phyloP scores from a whole-genome alignment of 2,797 vertebrate genomes.

The Delichon dasypus region DNA sequence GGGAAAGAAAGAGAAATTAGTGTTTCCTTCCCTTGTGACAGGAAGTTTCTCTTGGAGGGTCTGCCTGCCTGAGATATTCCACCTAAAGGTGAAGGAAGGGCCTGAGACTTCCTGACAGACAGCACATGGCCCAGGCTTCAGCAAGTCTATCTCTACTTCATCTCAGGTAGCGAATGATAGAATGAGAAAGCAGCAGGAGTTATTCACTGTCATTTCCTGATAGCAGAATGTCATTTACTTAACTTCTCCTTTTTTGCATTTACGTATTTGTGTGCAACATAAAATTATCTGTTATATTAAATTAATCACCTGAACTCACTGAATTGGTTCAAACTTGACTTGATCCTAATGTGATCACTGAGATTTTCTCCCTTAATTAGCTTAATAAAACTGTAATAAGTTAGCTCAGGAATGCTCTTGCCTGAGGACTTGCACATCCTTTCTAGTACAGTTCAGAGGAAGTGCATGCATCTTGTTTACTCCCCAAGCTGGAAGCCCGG shows the following conservation, averaged over 20 bases:
- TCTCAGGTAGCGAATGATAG: neutral
- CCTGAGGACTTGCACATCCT: neutral
- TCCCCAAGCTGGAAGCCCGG: neutral
- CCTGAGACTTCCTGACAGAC: neutral
- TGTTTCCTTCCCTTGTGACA: neutral
- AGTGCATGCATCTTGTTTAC: neutral
- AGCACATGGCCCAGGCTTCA: fast-evolving
- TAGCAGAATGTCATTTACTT: neutral
- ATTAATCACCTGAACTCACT: neutral
- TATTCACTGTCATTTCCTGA: neutral
- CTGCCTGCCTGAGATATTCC: neutral
- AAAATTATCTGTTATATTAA: neutral
- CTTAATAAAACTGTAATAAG: neutral
- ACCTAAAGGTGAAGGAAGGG: neutral
- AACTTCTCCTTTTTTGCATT: neutral
- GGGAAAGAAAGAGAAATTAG: neutral
- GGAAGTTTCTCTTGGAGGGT: neutral
- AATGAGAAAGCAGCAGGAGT: neutral
- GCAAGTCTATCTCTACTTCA: neutral
- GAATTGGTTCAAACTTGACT: neutral
- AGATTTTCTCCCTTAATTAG: neutral
- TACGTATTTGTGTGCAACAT: neutral
- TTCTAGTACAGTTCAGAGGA: neutral
- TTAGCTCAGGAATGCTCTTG: constrained; percentile 17
- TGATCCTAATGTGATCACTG: neutral